Evolutionary conservation across 2,888 invertebrate genomes (phyloP).

Genomic region (Phyllotreta striolata): DNA sequence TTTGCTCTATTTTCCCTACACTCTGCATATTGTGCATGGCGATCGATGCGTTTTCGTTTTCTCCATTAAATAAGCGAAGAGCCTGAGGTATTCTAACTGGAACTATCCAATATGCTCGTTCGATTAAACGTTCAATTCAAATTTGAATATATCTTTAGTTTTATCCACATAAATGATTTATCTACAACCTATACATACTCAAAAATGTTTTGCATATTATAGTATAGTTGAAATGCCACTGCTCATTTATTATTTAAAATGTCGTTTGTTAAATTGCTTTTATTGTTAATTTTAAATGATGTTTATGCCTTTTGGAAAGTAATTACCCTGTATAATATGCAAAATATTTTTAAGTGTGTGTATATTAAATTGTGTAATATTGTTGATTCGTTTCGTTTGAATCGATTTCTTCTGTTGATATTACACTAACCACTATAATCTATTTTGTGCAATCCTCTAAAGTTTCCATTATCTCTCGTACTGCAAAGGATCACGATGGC

Average conservation of each 20-base stretch:
- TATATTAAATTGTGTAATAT: neutral
- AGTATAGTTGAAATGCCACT: too few relatives aligned
- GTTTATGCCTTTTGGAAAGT: too few relatives aligned
- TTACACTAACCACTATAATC: conserved; percentile 8
- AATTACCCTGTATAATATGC: too few relatives aligned
- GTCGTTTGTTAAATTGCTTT: too few relatives aligned
- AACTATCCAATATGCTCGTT: conserved; percentile 11
- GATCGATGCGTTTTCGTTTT: conserved; percentile 36
- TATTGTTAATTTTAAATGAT: too few relatives aligned
- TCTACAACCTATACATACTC: too few relatives aligned
- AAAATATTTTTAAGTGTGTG: too few relatives aligned
- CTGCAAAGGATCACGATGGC: conserved; percentile 19
- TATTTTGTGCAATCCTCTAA: conserved; percentile 18
- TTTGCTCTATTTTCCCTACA: conserved; percentile 25
- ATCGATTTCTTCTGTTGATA: neutral
- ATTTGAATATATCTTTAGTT: too few relatives aligned
- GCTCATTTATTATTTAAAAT: too few relatives aligned
- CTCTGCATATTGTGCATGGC: conserved; percentile 39
- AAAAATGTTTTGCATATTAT: too few relatives aligned
- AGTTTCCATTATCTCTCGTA: conserved; percentile 20
- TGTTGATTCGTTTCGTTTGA: neutral
- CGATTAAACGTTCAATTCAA: neutral
- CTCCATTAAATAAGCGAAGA: conserved; percentile 25
- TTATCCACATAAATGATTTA: too few relatives aligned
- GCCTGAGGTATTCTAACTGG: conserved; percentile 18